These are phyloP conservation scores for Anastrepha ludens DNA, from an alignment of 1,140 invertebrate genomes.

Conservation along the genomic window DNA sequence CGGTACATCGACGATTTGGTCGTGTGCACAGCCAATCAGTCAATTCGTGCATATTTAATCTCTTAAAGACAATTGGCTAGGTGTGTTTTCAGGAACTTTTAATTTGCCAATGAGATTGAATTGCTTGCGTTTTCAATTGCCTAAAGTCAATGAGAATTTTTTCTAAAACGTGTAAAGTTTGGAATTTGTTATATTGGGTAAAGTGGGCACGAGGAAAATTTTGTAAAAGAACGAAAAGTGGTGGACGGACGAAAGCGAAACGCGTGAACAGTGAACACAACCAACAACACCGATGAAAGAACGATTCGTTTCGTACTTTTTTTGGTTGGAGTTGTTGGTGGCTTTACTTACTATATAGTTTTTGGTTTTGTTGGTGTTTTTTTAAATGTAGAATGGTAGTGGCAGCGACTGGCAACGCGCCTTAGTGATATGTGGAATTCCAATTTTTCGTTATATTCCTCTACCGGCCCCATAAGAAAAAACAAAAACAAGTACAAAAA, in stretches of 20 bases:
- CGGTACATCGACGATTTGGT: neutral
- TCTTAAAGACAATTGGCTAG: neutral
- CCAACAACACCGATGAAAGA: conserved; percentile 46
- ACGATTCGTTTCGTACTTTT: conserved; percentile 37
- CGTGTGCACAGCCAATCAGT: neutral
- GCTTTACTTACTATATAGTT: neutral
- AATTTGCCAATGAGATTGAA: too few species aligned
- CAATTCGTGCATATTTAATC: neutral
- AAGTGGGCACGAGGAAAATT: conserved; percentile 32
- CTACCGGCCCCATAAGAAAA: conserved; percentile 40
- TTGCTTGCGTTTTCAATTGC: too few species aligned
- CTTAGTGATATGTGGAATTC: conserved; percentile 36
- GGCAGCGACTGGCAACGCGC: neutral
- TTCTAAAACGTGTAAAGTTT: neutral
- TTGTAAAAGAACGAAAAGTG: conserved; percentile 37
- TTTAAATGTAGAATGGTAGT: neutral
- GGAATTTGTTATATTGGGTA: neutral
- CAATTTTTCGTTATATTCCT: conserved; percentile 40
- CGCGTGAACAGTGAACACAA: neutral
- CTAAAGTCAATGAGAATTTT: too few species aligned
- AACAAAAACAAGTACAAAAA: neutral
- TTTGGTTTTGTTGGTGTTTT: conserved; percentile 21
- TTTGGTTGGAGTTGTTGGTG: neutral
- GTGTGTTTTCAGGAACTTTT: neutral
- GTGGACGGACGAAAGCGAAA: conserved; percentile 49